Percentiles rank a stretch among this genome's conserved stretches.
Evolutionary conservation across 2,113 vertebrate genomes (phyloP).

Genomic region (Brachyhypopomus occidentalis): DNA sequence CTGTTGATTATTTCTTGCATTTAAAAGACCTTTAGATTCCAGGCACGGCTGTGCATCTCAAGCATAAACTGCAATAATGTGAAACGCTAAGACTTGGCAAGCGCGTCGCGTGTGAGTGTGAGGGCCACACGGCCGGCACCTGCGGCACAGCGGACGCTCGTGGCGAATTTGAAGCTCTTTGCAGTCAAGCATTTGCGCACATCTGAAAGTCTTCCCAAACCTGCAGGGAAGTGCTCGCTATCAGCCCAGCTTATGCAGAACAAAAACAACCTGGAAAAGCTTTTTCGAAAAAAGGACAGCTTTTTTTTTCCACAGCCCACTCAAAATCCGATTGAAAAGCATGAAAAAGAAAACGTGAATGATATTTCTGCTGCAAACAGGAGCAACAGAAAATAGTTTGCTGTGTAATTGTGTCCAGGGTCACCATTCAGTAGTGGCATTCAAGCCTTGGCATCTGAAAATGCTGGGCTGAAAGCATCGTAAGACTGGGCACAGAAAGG

Average conservation of each 20-base stretch:
- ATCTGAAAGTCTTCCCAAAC: too few relatives aligned
- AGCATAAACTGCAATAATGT: neutral
- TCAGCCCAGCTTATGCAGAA: too few relatives aligned
- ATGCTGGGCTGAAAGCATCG: neutral
- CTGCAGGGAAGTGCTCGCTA: too few relatives aligned
- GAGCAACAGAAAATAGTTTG: neutral
- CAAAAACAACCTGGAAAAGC: too few relatives aligned
- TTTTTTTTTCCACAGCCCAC: too few relatives aligned
- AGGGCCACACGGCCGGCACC: neutral
- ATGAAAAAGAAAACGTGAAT: neutral
- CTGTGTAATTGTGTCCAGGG: constrained; percentile 9
- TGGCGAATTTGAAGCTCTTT: neutral
- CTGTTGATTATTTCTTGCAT: neutral
- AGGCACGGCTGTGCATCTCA: too few relatives aligned
- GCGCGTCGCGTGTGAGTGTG: neutral
- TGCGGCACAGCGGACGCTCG: neutral
- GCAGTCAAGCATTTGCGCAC: neutral
- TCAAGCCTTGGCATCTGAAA: neutral
- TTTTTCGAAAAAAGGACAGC: too few relatives aligned
- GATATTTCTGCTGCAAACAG: constrained; percentile 4
- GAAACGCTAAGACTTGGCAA: too few relatives aligned
- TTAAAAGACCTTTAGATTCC: neutral
- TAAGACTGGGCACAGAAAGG: neutral
- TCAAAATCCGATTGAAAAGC: too few relatives aligned
- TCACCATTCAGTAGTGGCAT: constrained; percentile 2